Percentiles rank a stretch among this genome's conserved stretches.
phyloP scores from a whole-genome alignment of 2,888 invertebrate species.

The Caenorhabditis parvicauda region DNA sequence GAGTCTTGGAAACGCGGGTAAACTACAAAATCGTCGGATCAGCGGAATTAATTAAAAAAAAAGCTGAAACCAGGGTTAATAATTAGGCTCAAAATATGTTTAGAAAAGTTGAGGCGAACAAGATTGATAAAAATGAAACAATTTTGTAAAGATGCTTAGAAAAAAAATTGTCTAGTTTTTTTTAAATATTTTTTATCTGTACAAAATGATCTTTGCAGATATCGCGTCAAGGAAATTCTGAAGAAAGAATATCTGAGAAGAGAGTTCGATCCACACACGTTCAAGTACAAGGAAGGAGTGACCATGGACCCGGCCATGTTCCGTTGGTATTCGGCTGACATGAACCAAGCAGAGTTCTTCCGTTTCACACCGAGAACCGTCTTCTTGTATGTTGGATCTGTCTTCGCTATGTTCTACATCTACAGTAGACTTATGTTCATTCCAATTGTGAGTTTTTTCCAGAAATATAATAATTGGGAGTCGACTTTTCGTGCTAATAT shows the following conservation, averaged over 20 bases:
- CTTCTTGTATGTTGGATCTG: conserved; percentile 53
- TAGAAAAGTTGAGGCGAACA: neutral
- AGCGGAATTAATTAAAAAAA: neutral
- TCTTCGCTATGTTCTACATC: conserved; percentile 52
- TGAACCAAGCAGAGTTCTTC: conserved; percentile 61
- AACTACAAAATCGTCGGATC: neutral
- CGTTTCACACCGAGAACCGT: conserved; percentile 58
- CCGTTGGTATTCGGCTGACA: conserved; percentile 63
- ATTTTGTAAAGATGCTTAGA: neutral
- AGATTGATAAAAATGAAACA: neutral
- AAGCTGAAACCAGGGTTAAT: neutral
- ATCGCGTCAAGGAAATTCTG: conserved; percentile 61
- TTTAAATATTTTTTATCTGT: neutral
- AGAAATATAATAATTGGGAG: neutral
- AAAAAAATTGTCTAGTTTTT: neutral
- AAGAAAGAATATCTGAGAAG: conserved; percentile 62
- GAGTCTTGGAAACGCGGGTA: neutral
- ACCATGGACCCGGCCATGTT: conserved; percentile 63
- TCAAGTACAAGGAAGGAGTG: conserved; percentile 61
- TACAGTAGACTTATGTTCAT: conserved; percentile 52
- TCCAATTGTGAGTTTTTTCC: conserved; percentile 27
- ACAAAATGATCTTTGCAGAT: conserved; percentile 35
- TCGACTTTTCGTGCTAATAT: no score
- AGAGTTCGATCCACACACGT: conserved; percentile 59
- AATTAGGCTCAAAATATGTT: neutral